Evolutionary conservation across 2,797 vertebrate species (phyloP).

Genomic region (Halcyon chelicuti): DNA sequence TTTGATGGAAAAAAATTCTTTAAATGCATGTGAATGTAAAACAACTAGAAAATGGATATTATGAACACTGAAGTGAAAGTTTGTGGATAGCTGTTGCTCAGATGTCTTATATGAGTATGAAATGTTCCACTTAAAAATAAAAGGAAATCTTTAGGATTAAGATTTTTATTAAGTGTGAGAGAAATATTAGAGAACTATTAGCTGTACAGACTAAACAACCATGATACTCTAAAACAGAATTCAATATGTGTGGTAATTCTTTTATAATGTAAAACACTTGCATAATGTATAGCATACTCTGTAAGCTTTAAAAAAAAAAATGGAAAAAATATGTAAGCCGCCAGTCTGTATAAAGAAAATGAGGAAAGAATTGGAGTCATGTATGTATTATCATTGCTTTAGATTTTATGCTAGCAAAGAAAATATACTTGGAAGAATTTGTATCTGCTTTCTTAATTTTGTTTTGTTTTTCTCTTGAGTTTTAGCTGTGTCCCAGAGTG

Average conservation of each 20-base stretch:
- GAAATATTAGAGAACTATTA: constrained; percentile 49
- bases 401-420: constrained; percentile 2
- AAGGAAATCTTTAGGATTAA: constrained; percentile 30
- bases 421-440: constrained; percentile 40
- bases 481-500: constrained; percentile 28
- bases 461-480: constrained; percentile 29
- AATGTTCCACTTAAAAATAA: constrained; percentile 24
- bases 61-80: not conserved
- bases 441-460: constrained; percentile 26
- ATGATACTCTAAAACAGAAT: constrained; percentile 36
- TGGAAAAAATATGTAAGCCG: not conserved
- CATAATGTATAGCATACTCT: not conserved
- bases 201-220: constrained; percentile 43
- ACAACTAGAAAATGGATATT: not conserved
- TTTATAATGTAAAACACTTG: constrained; percentile 54
- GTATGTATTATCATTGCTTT: not conserved
- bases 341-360: not conserved
- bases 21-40: not conserved
- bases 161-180: constrained; percentile 27
- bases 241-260: constrained; percentile 50
- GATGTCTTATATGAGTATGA: not conserved
- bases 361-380: not conserved
- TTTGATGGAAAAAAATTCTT: not conserved
- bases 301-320: not conserved
- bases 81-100: not conserved